Percentiles rank a stretch among this genome's conserved stretches.
Evolutionary conservation across 2,888 invertebrate species (phyloP).

Genomic region (Phengaris arion): DNA sequence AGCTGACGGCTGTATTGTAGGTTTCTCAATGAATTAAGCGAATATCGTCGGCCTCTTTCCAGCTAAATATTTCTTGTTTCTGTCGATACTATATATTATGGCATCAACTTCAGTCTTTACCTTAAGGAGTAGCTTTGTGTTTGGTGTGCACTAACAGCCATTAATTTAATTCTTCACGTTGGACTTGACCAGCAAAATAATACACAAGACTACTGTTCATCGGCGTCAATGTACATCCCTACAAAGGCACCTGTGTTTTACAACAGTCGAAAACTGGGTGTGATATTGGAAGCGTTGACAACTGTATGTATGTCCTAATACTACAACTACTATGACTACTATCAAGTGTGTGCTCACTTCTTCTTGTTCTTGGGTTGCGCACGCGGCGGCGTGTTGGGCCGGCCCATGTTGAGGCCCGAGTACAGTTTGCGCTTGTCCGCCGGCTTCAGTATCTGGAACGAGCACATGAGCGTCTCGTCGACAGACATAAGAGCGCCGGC

Average conservation of each 20-base stretch:
- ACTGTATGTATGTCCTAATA: neutral
- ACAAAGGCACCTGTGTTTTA: neutral
- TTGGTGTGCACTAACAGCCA: neutral
- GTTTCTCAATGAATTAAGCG: neutral
- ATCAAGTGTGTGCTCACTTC: conserved; percentile 82
- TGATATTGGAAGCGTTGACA: neutral
- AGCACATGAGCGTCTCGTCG: conserved; percentile 99
- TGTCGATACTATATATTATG: neutral
- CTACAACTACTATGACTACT: neutral
- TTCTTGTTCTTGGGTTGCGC: conserved; percentile 96
- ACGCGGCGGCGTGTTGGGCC: conserved; percentile 98
- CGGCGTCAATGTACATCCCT: neutral
- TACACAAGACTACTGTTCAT: too few relatives aligned
- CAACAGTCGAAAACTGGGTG: neutral
- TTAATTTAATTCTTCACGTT: neutral
- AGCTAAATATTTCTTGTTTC: neutral
- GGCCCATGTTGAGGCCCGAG: conserved; percentile 93
- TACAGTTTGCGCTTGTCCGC: conserved; percentile 99
- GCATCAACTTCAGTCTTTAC: conserved; percentile 15
- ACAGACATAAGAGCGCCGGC: conserved; percentile 99
- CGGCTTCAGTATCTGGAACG: conserved; percentile 97
- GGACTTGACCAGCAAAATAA: neutral
- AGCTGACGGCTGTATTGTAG: neutral
- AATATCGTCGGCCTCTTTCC: neutral
- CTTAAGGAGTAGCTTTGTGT: neutral